phyloP scores from a whole-genome alignment of 1,140 invertebrate species.

The Drosophila hydei region DNA sequence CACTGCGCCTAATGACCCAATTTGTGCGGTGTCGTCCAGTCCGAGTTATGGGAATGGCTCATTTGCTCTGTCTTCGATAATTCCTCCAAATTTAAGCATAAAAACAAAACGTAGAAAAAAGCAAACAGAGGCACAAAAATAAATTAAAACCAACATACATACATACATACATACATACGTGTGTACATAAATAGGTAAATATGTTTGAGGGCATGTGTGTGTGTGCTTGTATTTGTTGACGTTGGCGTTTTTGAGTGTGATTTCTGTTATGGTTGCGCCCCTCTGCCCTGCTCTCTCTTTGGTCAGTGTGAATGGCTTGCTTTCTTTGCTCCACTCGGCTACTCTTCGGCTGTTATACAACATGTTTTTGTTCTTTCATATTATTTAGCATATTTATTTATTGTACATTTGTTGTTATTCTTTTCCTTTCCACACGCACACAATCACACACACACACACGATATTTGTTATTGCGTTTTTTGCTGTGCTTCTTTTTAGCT shows the following conservation, averaged over 20 bases:
- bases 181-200: conserved; percentile 3
- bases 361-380: conserved; percentile 72
- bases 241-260: conserved; percentile 13
- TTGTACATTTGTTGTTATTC: conserved; percentile 55
- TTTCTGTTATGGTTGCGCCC: conserved; percentile 9
- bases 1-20: conserved; percentile 44
- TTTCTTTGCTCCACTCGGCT: conserved; percentile 32
- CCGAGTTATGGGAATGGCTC: conserved; percentile 11
- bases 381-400: conserved; percentile 79
- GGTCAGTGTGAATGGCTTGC: conserved; percentile 5
- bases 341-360: conserved; percentile 61
- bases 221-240: conserved; percentile 16
- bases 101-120: conserved; percentile 38
- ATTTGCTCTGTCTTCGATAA: conserved; percentile 1
- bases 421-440: conserved; percentile 28
- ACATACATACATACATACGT: background rate
- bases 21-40: conserved; percentile 19
- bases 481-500: conserved; percentile 35
- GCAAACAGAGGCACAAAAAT: conserved; percentile 32
- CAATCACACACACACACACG: conserved; percentile 17
- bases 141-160: conserved; percentile 24
- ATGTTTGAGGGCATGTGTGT: background rate
- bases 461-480: conserved; percentile 46
- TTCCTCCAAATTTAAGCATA: conserved; percentile 36
- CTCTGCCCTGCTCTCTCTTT: background rate